Evolutionary conservation across 2,797 vertebrate species (phyloP).

Genomic region (Acipenser ruthenus): DNA sequence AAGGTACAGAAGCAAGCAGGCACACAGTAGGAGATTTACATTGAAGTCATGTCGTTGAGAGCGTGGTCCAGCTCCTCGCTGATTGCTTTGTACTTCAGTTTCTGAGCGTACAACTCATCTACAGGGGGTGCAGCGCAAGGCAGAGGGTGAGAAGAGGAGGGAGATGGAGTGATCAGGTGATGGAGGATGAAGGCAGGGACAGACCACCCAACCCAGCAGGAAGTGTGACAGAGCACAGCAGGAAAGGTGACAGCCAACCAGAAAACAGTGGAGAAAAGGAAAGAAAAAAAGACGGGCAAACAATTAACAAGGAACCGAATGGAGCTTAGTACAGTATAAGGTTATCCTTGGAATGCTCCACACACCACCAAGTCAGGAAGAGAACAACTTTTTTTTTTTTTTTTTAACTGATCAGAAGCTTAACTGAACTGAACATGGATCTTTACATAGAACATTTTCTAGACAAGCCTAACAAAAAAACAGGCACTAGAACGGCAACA

Average conservation of each 20-base stretch:
- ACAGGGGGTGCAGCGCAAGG: conserved; percentile 41
- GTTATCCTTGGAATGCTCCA: too few species aligned
- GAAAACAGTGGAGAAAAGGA: conserved; percentile 13
- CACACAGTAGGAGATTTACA: conserved; percentile 74
- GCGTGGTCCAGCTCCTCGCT: conserved; percentile 99
- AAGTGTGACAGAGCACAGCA: conserved; percentile 11
- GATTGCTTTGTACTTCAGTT: conserved; percentile 99
- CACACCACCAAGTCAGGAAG: conserved; percentile 15
- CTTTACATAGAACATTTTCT: too few species aligned
- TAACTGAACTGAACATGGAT: too few species aligned
- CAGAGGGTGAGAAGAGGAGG: conserved; percentile 30
- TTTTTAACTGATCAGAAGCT: too few species aligned
- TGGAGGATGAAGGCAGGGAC: conserved; percentile 36
- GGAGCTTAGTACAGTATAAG: not conserved
- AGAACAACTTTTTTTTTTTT: conserved; percentile 19
- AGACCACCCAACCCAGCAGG: conserved; percentile 39
- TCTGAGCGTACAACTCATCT: conserved; percentile 99
- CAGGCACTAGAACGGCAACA: too few species aligned
- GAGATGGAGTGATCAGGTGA: conserved; percentile 41
- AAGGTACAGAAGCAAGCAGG: conserved; percentile 40
- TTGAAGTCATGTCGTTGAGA: conserved; percentile 99
- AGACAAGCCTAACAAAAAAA: too few species aligned
- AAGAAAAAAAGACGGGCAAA: conserved; percentile 20
- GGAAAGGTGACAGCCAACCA: conserved; percentile 22
- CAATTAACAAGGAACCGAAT: conserved; percentile 38